Base-by-base conservation (phyloP, 2,113 vertebrate genomes). In the Tautogolabrus adspersus region DNA sequence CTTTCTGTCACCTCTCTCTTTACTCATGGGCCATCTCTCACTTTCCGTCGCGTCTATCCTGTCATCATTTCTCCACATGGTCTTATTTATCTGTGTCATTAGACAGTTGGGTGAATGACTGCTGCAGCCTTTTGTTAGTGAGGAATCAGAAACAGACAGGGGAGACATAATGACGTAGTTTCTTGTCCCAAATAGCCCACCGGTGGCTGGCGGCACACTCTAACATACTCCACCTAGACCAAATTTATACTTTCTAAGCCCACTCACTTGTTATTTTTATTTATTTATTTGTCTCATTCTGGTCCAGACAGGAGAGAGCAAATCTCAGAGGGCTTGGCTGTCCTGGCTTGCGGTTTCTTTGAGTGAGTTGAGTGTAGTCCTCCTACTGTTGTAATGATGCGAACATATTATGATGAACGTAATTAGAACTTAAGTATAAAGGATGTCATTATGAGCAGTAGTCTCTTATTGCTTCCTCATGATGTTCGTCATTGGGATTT, bases 401-500 rank as follows among this genome's bases (percentile, higher is more conserved):
- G 21, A 11, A 54, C 44, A 49, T 6, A 58, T 19, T 44, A 22
- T 52, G 30, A 19, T 44, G 37, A 16, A 81, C 40, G 37, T 81
- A 62, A 67, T 73, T 63, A 67, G 40, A 66, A 46, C 66, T 81
- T 62, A 15, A 42, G 26, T 60, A 65, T 55, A 61, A 44, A 57
- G 5, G n/a, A 13, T 30, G 46, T 75, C 21, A 26, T 78, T 40
- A 61, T 70, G 21, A 82, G 72, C 10, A 56, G 37, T 49, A 60
- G 44, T 9, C 68, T 40, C 69, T 77, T 82, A 74, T 81, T 75
- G 72, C 80, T 73, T 57, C 54, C 57, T 77, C 22, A 21, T 84
- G 77, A 65, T 86, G 59, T 73, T 68, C 81, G 58, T 87, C 77
- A 76, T 80, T 65, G 70, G 79, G 80, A 86, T 58, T 87, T 42